phyloP scores from a whole-genome alignment of 2,888 invertebrate species.

The Athalia circularis region DNA sequence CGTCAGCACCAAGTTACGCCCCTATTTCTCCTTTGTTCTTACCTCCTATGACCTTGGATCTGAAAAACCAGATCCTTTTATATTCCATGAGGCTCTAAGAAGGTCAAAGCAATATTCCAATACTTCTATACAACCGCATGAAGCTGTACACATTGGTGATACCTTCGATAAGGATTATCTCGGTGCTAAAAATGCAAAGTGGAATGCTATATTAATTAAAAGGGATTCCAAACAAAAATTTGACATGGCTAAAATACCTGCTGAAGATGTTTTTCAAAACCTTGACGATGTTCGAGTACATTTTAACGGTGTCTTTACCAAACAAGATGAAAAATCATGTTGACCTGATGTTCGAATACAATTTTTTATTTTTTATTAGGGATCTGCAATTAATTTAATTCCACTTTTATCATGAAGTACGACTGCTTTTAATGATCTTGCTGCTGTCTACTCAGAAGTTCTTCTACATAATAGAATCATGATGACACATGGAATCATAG shows the following conservation, averaged over 20 bases:
- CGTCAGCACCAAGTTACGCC: constrained; percentile 79
- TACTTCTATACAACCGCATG: constrained; percentile 72
- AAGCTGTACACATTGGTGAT: constrained; percentile 91
- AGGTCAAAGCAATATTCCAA: constrained; percentile 66
- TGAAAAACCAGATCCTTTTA: constrained; percentile 85
- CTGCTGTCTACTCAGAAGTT: too few relatives aligned
- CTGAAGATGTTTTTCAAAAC: constrained; percentile 56
- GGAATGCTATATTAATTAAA: constrained; percentile 80
- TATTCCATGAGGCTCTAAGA: constrained; percentile 82
- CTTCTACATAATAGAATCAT: too few relatives aligned
- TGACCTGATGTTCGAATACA: not conserved
- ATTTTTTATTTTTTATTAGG: not conserved
- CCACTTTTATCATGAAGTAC: too few relatives aligned
- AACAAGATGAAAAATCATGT: not conserved
- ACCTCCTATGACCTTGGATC: constrained; percentile 85
- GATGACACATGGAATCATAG: too few relatives aligned
- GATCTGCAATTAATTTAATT: too few relatives aligned
- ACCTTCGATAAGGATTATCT: constrained; percentile 84
- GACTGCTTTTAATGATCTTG: too few relatives aligned
- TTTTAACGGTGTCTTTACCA: constrained; percentile 52
- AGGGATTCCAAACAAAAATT: constrained; percentile 54
- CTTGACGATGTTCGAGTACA: constrained; percentile 61
- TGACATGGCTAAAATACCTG: constrained; percentile 49
- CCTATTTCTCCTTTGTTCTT: constrained; percentile 87
- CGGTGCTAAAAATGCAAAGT: constrained; percentile 85